A percentile compares a stretch with the other conserved stretches of the same genome.
Conservation (phyloP, 2,888 invertebrate genomes). For the Melanchra persicariae region DNA sequence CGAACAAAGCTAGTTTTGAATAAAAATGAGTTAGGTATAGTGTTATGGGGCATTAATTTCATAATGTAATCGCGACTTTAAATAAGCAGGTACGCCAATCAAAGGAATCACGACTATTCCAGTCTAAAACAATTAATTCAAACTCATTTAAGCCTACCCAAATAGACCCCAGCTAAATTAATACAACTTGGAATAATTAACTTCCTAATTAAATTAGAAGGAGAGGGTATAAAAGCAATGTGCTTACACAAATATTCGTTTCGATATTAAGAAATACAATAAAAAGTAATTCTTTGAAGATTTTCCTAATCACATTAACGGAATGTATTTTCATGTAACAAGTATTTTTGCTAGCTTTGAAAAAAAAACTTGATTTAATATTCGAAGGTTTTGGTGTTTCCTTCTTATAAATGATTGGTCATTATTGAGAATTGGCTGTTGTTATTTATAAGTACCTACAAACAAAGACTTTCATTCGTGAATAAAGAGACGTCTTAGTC, state of each 20-base stretch:
- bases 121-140: constrained; percentile 23
- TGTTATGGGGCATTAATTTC: not conserved
- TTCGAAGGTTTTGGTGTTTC: constrained; percentile 26
- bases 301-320: constrained; percentile 55
- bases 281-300: constrained; percentile 52
- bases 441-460: constrained; percentile 4
- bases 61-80: not conserved
- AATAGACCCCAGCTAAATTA: constrained; percentile 33
- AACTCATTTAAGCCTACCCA: constrained; percentile 16
- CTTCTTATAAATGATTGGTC: constrained; percentile 20
- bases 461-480: not conserved
- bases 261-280: constrained; percentile 41
- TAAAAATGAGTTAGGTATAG: too few relatives aligned
- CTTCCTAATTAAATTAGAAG: constrained; percentile 33
- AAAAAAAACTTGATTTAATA: constrained; percentile 37
- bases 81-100: constrained; percentile 2
- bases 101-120: constrained; percentile 16
- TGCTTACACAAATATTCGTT: constrained; percentile 32
- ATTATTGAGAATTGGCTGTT: not conserved
- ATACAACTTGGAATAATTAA: constrained; percentile 34
- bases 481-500: not conserved
- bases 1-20: too few relatives aligned
- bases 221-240: constrained; percentile 2
- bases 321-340: constrained; percentile 41
- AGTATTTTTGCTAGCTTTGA: constrained; percentile 32